phyloP scores from a whole-genome alignment of 2,797 vertebrate genomes.

The Anguilla pacifica region DNA sequence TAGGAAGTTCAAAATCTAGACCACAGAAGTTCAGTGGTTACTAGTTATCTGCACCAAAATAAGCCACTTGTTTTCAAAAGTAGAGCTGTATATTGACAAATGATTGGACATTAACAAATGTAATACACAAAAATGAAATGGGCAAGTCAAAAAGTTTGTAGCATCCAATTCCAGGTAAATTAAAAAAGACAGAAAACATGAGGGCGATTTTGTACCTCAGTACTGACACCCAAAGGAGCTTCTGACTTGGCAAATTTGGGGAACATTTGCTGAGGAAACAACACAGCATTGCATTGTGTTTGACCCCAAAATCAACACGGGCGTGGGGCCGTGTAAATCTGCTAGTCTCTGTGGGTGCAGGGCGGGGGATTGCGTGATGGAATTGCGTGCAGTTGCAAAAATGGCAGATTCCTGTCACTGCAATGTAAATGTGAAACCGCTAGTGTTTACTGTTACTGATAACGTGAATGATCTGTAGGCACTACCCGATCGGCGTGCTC shows the following conservation, averaged over 20 bases:
- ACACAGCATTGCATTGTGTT: neutral
- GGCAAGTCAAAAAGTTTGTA: neutral
- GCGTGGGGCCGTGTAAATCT: neutral
- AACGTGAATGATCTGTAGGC: slow-evolving; percentile 75
- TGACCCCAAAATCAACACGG: neutral
- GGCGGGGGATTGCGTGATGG: neutral
- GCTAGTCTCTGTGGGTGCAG: neutral
- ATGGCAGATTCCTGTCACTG: neutral
- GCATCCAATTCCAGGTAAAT: neutral
- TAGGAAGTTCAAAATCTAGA: neutral
- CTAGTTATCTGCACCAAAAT: neutral
- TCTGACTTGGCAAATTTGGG: neutral
- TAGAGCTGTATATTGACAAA: neutral
- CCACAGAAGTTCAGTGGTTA: neutral
- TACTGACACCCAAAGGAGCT: neutral
- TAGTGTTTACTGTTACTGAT: neutral
- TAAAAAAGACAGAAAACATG: neutral
- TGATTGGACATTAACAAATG: neutral
- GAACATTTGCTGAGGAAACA: neutral
- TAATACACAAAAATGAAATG: neutral
- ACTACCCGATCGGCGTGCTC: slow-evolving; percentile 94
- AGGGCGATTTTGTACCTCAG: neutral
- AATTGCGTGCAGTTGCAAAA: neutral
- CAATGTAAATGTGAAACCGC: neutral
- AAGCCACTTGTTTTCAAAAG: neutral